Base-by-base conservation (phyloP, 2,797 vertebrate genomes). In the Notoglanidium macrostoma region DNA sequence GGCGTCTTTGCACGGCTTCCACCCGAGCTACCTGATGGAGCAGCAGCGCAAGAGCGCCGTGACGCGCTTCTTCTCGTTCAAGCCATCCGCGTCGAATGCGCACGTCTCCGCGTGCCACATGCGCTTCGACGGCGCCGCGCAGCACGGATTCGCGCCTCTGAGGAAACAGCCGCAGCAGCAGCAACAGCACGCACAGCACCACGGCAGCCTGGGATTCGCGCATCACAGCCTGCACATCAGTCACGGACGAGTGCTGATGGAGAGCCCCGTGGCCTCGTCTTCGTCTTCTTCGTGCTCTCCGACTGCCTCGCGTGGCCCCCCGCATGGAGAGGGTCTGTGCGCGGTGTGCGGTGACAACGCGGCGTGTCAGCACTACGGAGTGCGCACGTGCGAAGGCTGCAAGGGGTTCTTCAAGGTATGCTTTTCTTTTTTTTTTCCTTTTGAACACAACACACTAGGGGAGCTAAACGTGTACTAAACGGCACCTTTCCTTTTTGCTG, bases 291-390 rank as follows among this genome's bases (percentile, higher is more conserved):
- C 70, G 12, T 85, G 68, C 40, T 85, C 83, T 9, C 84, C 84
- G 57, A 63, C 59, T 9, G 84, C 59, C 35, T 23, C 57, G 3
- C 94, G 97, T 17, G 97, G 96, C 6, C 94, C 96, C 1, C 95
- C 97, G 11, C 96, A 96, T 92, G 92, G 96, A 70, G 98, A 99
- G 94, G 97, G 97, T 83, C 94, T 98, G 85, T 99, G 98, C 86
- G 98, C 98, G 0, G 98, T 99, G 86, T 99, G 98, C 84, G 98
- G 98, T 0, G 98, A 99, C 92, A 99, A 98, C 91, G 98, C 98
- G 0, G 97, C 98, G 51, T 99, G 98, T 89, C 98, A 99, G 92
- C 98, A 99, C 93, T 99, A 99, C 76, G 98, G 98, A 3, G 98
- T 99, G 81, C 97, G 97, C 93, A 98, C 98, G 65, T 98, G 97